Conservation (phyloP, 2,797 vertebrate species). For the Liasis olivaceus region DNA sequence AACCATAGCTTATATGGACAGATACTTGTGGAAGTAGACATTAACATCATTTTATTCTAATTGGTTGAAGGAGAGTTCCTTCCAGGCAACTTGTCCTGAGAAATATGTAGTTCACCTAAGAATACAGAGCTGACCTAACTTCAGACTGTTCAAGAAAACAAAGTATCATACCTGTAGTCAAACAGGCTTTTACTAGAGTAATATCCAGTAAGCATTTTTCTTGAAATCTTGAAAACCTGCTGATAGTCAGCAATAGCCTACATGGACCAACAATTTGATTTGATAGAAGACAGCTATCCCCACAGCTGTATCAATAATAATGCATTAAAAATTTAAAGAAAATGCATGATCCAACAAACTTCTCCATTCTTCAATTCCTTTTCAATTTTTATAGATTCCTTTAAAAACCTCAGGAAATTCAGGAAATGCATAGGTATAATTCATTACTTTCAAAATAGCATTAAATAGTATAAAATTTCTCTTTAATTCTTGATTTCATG, state of each 20-base stretch:
- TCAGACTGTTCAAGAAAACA: background rate
- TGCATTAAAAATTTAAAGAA: background rate
- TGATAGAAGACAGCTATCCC: background rate
- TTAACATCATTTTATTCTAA: background rate
- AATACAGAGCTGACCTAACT: background rate
- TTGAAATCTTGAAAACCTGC: background rate
- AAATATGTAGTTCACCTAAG: background rate
- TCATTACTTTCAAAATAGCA: background rate
- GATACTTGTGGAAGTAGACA: background rate
- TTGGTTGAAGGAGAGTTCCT: background rate
- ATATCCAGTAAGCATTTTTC: background rate
- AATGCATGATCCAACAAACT: too few relatives aligned
- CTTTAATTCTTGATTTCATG: background rate
- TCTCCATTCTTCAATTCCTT: background rate
- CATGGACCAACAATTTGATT: background rate
- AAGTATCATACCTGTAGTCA: background rate
- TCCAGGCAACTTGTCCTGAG: background rate
- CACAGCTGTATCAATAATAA: background rate
- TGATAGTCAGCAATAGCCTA: background rate
- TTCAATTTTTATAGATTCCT: background rate
- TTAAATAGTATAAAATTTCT: background rate
- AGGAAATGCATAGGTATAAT: background rate
- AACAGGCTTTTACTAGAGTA: background rate
- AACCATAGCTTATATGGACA: background rate
- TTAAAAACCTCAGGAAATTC: background rate